phyloP scores from a whole-genome alignment of 2,797 vertebrate species.

The Hypotaenidia philippensis region DNA sequence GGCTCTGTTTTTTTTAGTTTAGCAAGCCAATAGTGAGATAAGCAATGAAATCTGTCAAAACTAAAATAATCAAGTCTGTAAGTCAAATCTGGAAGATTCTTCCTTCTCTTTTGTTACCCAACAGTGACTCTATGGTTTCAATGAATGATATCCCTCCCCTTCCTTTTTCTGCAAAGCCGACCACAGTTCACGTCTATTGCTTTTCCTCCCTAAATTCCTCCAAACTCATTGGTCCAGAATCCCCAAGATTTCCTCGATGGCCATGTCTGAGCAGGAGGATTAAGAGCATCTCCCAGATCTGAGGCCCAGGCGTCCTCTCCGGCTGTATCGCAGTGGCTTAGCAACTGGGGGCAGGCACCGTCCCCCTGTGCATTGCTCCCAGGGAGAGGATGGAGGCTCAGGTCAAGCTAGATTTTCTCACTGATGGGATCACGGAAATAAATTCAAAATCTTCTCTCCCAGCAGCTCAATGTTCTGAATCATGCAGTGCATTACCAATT shows the following conservation, averaged over 20 bases:
- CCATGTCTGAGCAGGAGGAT: neutral
- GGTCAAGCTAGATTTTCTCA: neutral
- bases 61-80: neutral
- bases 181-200: neutral
- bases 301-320: neutral
- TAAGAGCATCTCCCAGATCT: neutral
- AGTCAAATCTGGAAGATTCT: neutral
- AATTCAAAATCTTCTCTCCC: constrained; percentile 12
- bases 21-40: neutral
- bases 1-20: neutral
- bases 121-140: neutral
- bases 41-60: neutral
- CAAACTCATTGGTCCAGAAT: neutral
- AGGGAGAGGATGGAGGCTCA: neutral
- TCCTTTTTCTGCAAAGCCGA: neutral
- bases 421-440: constrained; percentile 17
- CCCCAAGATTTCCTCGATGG: neutral
- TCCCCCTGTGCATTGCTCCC: too few species aligned
- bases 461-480: neutral
- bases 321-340: accelerated
- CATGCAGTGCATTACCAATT: constrained; percentile 12
- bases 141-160: neutral
- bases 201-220: neutral
- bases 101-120: neutral
- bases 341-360: accelerated